Percentiles rank a stretch among this genome's conserved stretches.
These are phyloP conservation scores for Steromphala cineraria DNA, from an alignment of 2,888 invertebrate species.

Conservation along the genomic window DNA sequence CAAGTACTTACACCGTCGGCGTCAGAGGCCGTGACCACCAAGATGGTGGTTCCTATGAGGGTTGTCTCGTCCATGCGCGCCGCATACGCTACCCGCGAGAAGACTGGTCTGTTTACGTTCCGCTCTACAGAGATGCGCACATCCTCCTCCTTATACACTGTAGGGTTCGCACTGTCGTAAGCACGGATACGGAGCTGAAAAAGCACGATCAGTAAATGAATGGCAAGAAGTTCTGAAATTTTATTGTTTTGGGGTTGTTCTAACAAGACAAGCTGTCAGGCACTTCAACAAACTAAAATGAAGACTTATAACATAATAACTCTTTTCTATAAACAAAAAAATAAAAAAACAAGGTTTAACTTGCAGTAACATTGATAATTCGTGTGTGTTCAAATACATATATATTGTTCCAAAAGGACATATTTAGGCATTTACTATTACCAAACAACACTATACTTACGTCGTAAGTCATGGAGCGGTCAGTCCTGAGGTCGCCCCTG, in stretches of 20 bases:
- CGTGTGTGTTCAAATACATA: not conserved
- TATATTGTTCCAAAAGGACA: too few species aligned
- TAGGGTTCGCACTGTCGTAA: constrained; percentile 61
- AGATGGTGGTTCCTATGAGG: constrained; percentile 48
- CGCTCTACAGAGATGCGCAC: constrained; percentile 59
- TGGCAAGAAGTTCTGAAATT: too few species aligned
- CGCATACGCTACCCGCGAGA: constrained; percentile 48
- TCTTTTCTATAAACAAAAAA: too few species aligned
- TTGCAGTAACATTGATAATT: too few species aligned
- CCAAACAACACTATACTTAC: constrained; percentile 41
- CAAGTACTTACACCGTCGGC: constrained; percentile 50
- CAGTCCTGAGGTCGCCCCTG: constrained; percentile 46
- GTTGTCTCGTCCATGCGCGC: constrained; percentile 50
- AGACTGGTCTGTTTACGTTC: constrained; percentile 64
- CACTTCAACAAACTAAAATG: too few species aligned
- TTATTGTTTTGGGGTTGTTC: too few species aligned
- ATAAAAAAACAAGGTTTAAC: too few species aligned
- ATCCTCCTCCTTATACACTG: constrained; percentile 55
- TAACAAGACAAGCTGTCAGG: too few species aligned
- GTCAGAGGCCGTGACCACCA: constrained; percentile 57
- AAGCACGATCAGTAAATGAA: too few species aligned
- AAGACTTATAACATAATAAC: too few species aligned
- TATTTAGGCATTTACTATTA: not conserved
- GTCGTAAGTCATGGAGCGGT: constrained; percentile 54
- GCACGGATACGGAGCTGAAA: constrained; percentile 60